Percentiles rank a stretch among this genome's conserved stretches.
These are phyloP conservation scores for Melanaphis sacchari DNA, from an alignment of 1,140 invertebrate species.

Conservation along the genomic window DNA sequence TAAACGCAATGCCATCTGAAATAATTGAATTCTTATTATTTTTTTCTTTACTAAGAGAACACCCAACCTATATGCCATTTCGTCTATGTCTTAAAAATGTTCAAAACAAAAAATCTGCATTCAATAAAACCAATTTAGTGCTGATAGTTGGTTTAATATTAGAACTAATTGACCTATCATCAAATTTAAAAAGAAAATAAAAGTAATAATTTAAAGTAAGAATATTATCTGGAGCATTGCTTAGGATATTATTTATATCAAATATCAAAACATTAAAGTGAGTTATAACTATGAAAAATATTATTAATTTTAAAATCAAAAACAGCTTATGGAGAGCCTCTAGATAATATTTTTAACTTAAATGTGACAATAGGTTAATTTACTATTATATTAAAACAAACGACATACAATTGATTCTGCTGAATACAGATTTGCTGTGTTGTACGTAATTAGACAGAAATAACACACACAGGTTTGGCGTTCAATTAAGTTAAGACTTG, in stretches of 20 bases:
- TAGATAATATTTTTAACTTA: too few relatives aligned
- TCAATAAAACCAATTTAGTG: background rate
- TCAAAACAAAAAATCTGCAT: background rate
- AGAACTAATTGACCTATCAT: background rate
- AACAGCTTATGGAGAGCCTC: too few relatives aligned
- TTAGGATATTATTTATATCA: too few relatives aligned
- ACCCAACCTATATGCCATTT: background rate
- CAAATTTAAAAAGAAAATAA: background rate
- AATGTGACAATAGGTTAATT: too few relatives aligned
- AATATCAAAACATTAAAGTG: too few relatives aligned
- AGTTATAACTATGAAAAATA: too few relatives aligned
- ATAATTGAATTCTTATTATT: background rate
- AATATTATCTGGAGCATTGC: too few relatives aligned
- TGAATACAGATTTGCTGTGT: background rate
- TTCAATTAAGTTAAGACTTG: background rate
- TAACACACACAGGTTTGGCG: background rate
- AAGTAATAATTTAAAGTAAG: too few relatives aligned
- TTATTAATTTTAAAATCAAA: too few relatives aligned
- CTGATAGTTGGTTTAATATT: background rate
- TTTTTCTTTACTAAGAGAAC: background rate
- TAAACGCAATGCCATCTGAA: conserved; percentile 51
- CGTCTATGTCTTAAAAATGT: background rate
- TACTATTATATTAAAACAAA: background rate
- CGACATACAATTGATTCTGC: background rate
- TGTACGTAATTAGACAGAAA: background rate